Base-by-base conservation (phyloP, 1,140 invertebrate species). In the Heliconius nattereri region DNA sequence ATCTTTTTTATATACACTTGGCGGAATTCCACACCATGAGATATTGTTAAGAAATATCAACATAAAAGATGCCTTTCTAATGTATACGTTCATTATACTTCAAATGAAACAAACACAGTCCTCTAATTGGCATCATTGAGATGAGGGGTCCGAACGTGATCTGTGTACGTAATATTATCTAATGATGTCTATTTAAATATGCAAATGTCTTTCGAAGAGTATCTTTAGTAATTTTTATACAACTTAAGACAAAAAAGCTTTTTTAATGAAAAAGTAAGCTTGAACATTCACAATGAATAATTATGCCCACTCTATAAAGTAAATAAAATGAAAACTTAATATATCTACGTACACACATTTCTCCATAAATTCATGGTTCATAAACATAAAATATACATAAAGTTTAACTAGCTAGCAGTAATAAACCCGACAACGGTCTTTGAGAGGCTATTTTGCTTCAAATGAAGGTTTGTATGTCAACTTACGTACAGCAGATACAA, bases 91-190 rank as follows among this genome's bases (percentile, higher is more conserved):
- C 80, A 83, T 85, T 83, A 83, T 75, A 78, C 54, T 83, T 79
- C 77, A 78, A 76, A 84, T 73, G 76, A 76, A 81, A 80, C 79
- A 81, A 83, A 82, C 76, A 82, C 49, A 73, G 78, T 76, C 81
- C 80, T 78, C 83, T 89, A 90, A 90, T 90, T 90, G 86, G 89
- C 81, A 83, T 87, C 86, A 86, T 88, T 84, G 85, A 86, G 83
- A 66, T 66, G 60, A 83, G 81, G 81, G 71, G 81, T 78, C 52
- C 66, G 66, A 76, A 85, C 85, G 87, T 90, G 87, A 90, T 84
- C 79, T 79, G 83, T 76, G 81, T 80, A 66, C 26, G 8, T 29
- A 66, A 66, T 66, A 16, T 13, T 66, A 29, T 7, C 60, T 66
- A 66, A 66, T 66, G 60, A 66, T 29, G 60, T 66, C 60, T 66